These are phyloP conservation scores for Cephalopholis sonnerati DNA, from an alignment of 2,113 vertebrate genomes.

Conservation along the genomic window DNA sequence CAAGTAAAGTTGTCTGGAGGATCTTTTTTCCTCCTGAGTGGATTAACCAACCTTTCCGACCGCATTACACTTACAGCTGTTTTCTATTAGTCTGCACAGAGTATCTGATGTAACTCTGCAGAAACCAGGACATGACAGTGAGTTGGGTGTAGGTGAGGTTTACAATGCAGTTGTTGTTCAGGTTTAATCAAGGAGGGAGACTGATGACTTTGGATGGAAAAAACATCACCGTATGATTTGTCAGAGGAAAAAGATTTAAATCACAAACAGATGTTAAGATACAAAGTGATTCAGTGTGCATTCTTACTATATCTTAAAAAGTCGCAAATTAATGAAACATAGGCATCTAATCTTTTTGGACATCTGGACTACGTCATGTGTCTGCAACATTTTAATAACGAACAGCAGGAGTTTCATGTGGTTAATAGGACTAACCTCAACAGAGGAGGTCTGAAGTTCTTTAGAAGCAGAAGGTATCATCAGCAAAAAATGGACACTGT, in stretches of 20 bases:
- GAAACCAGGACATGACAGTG: constrained; percentile 3
- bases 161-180: background rate
- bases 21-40: background rate
- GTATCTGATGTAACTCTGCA: constrained; percentile 1
- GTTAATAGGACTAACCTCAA: background rate
- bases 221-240: background rate
- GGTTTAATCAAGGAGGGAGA: background rate
- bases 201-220: background rate
- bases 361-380: constrained; percentile 11
- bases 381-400: background rate
- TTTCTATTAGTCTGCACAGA: background rate
- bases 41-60: constrained; percentile 3
- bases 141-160: background rate
- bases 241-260: background rate
- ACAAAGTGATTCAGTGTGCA: background rate
- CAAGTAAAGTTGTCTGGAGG: background rate
- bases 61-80: constrained; percentile 15
- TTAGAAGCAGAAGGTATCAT: background rate
- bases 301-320: background rate
- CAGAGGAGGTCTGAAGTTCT: background rate
- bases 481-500: background rate
- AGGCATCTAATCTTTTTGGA: background rate
- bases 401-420: background rate
- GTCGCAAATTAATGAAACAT: constrained; percentile 15
- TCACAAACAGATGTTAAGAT: constrained; percentile 24